Evolutionary conservation across 2,797 vertebrate genomes (phyloP), one percentile per base, ranked within the genome.

Genomic region (Thalassophryne amazonica): DNA sequence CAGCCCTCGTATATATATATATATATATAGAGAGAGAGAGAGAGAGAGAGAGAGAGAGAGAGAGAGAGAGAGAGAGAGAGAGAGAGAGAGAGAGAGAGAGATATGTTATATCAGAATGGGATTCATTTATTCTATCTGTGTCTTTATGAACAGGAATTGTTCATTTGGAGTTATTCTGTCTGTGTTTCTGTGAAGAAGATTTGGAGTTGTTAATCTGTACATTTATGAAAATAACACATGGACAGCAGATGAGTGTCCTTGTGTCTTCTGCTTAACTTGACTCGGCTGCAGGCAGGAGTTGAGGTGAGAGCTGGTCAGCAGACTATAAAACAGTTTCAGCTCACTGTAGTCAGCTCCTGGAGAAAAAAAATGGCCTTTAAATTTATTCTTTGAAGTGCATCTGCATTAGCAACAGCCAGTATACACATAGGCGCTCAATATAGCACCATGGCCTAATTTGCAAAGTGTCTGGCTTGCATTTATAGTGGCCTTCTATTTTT

Each of bases 311-410:
- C 30, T 67, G 70, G 69, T 57, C 43, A 68, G 64, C 72, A 80
- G 73, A 82, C 72, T 81, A 75, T 48, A 34, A 76, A 71, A 54
- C 63, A 62, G 59, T 40, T 67, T 30, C 61, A 51, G 53, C 27
- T 43, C 5, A n/a, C n/a, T n/a, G 4, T 5, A 3, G 27, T 50
- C 65, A 40, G 57, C 68, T 75, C 60, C 69, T 38, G 50, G 25
- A 55, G 59, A 58, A 33, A 47, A 53, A 52, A 16, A 42, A 33
- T 66, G 36, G 31, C 42, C 32, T 45, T 16, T 23, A 39, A 7
- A 33, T 65, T 74, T 46, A 41, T 56, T 40, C n/a, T 42, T 51
- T 40, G 31, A 17, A 41, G 15, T 17, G 16, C 18, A 32, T 27
- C n/a, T 16, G 41, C 9, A 37, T 56, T 47, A 60, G 30, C 36